Evolutionary conservation across 2,888 invertebrate species (phyloP).

Genomic region (Chalcosyrphus nemorum): DNA sequence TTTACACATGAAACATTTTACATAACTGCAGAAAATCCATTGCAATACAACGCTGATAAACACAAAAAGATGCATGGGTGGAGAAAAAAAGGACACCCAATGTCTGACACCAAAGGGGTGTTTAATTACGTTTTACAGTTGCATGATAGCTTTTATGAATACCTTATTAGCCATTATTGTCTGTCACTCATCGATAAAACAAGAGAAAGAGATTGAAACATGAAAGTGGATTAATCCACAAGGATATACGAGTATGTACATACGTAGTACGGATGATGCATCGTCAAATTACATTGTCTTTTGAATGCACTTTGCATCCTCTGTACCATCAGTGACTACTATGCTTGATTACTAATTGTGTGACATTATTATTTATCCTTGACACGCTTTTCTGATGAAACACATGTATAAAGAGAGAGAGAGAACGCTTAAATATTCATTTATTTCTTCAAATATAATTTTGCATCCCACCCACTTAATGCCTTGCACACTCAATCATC

Average conservation of each 20-base stretch:
- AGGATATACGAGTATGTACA: neutral
- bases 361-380: slow-evolving; percentile 68
- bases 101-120: slow-evolving; percentile 55
- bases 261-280: slow-evolving; percentile 14
- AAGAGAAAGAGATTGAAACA: neutral
- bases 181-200: slow-evolving; percentile 36
- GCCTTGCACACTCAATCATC: neutral
- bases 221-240: slow-evolving; percentile 24
- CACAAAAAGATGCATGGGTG: slow-evolving; percentile 23
- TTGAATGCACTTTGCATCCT: slow-evolving; percentile 5
- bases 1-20: slow-evolving; percentile 48
- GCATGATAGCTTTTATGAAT: slow-evolving; percentile 70
- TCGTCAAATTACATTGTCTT: slow-evolving; percentile 67
- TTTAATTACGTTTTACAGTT: slow-evolving; percentile 68
- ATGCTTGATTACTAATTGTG: slow-evolving; percentile 60
- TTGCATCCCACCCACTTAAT: neutral
- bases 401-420: neutral
- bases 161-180: slow-evolving; percentile 72
- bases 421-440: slow-evolving; percentile 36
- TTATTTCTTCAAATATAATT: slow-evolving; percentile 50
- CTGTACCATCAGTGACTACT: neutral
- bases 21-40: slow-evolving; percentile 45
- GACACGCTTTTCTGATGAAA: slow-evolving; percentile 59
- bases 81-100: slow-evolving; percentile 31
- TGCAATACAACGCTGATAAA: slow-evolving; percentile 15